Evolutionary conservation across 2,888 invertebrate genomes (phyloP), one percentile per base, ranked within the genome.

Genomic region (Tinea pellionella): DNA sequence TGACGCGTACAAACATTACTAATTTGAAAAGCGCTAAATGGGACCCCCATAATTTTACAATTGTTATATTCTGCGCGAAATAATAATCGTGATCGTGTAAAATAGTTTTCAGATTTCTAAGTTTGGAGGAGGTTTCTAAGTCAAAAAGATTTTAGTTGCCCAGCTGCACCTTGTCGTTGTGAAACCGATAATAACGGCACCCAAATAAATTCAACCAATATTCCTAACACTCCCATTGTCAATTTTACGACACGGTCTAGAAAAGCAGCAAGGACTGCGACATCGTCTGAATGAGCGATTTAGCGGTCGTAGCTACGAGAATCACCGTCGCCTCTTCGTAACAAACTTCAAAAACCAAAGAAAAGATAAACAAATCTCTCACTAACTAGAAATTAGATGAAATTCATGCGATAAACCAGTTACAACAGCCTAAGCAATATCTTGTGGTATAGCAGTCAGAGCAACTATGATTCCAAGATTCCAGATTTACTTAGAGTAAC

Each of bases 351-450:
- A 69, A 95, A 96, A 60, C 97, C 97, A 67, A 98, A 91, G 53
- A 97, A 75, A 12, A 94, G 90, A 73, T 98, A 98, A 0, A 96
- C 88, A 69, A 97, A 94, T 96, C 95, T 42, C 95, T 95, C 89
- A 96, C 93, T 71, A 97, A 0, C 96, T 93, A 0, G 96, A 94
- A 73, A 97, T 97, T 0, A 98, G 83, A 8, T 97, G 97, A 80
- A 96, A 94, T 90, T 88, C 81, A 53, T 90, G 88, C 0, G 90
- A 87, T 3, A 93, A 78, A 64, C 94, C 94, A 60, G 94, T 94
- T 1, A 95, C 90, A 3, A 91, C 87, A 0, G 94, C 94, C 68
- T 94, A 94, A 0, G 95, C 95, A 60, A 95, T 94, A 1, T 93
- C 94, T 80, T 95, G 95, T 0, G 95, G 94, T 67, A 95, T 93